Evolutionary conservation across 2,113 vertebrate species (phyloP).

Genomic region (Sinocyclocheilus anophthalmus): DNA sequence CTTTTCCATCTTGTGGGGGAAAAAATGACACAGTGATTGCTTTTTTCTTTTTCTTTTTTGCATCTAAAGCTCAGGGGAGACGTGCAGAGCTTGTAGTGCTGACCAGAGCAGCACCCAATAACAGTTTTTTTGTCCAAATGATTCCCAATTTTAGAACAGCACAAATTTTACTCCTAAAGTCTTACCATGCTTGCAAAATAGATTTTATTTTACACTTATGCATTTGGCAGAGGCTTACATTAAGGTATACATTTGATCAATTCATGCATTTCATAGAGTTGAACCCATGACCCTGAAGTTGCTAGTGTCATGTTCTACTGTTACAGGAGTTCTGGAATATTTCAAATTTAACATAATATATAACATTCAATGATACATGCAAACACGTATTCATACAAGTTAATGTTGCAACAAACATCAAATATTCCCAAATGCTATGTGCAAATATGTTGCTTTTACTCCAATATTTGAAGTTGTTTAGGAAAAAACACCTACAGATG

Average conservation of each 20-base stretch:
- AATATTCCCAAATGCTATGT: neutral
- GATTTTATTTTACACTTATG: no score
- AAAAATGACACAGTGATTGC: slow-evolving; percentile 83
- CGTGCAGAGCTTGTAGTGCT: neutral
- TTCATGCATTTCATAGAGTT: neutral
- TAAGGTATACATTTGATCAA: neutral
- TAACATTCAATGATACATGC: neutral
- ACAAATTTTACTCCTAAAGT: neutral
- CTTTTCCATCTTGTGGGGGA: slow-evolving; percentile 74
- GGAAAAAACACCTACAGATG: neutral
- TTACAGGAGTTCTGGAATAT: neutral
- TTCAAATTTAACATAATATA: neutral
- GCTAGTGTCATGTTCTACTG: neutral
- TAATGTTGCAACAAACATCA: neutral
- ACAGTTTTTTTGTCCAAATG: neutral
- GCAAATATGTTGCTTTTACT: neutral
- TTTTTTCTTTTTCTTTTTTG: slow-evolving; percentile 65
- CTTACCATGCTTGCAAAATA: neutral
- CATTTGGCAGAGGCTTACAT: no score
- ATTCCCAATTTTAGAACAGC: neutral
- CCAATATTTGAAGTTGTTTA: neutral
- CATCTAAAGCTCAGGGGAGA: slow-evolving; percentile 5
- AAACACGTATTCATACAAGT: neutral
- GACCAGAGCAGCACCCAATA: neutral
- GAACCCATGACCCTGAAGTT: neutral